Evolutionary conservation across 2,888 invertebrate genomes (phyloP).

Genomic region (Trisateles emortualis): DNA sequence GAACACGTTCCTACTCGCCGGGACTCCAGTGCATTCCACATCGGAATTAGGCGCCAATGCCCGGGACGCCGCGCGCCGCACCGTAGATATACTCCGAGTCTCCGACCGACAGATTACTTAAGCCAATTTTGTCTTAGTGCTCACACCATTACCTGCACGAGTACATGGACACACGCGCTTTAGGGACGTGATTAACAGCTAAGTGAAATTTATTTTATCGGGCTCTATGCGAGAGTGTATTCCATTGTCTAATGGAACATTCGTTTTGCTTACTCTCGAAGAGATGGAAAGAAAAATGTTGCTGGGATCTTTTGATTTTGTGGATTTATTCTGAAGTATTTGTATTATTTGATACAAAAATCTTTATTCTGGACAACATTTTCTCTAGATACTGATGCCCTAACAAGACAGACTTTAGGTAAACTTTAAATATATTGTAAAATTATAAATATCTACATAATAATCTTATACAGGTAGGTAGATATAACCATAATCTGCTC

Average conservation of each 20-base stretch:
- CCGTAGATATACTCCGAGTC: conserved; percentile 60
- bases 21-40: conserved; percentile 70
- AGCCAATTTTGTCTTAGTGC: conserved; percentile 79
- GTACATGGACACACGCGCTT: conserved; percentile 66
- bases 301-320: conserved; percentile 35
- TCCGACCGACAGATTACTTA: conserved; percentile 70
- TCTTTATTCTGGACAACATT: too few species aligned
- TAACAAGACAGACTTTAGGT: too few species aligned
- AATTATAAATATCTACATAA: too few species aligned
- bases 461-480: too few species aligned
- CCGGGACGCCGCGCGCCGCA: conserved; percentile 44
- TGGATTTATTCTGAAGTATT: conserved; percentile 33
- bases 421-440: too few species aligned
- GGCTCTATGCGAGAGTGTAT: conserved; percentile 55
- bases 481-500: too few species aligned
- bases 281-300: conserved; percentile 46
- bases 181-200: conserved; percentile 74
- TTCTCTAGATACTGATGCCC: too few species aligned
- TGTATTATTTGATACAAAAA: conserved; percentile 43
- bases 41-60: conserved; percentile 63
- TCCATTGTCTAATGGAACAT: conserved; percentile 68
- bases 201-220: conserved; percentile 79
- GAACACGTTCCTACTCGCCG: conserved; percentile 72
- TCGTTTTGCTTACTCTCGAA: conserved; percentile 59
- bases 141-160: conserved; percentile 71